These are phyloP conservation scores for Scaptomyza hsui DNA, from an alignment of 1,140 invertebrate genomes.

Conservation along the genomic window DNA sequence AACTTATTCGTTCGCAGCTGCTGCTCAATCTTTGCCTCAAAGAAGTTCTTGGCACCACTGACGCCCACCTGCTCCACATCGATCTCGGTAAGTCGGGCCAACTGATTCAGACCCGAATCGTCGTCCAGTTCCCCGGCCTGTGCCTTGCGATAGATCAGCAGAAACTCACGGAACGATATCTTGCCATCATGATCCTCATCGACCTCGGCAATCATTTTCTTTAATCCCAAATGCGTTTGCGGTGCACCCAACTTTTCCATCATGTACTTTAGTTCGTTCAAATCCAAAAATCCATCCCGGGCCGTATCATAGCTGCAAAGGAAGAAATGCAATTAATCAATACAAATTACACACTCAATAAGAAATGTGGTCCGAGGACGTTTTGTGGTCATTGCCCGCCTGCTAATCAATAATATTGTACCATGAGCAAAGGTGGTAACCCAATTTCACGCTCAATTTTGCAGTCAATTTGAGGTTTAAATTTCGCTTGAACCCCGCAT, in stretches of 20 bases:
- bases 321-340: slow-evolving; percentile 20
- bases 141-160: slow-evolving; percentile 94
- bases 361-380: background rate
- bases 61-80: slow-evolving; percentile 95
- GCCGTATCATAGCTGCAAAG: slow-evolving; percentile 94
- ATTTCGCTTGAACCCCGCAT: slow-evolving; percentile 13
- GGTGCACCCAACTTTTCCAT: slow-evolving; percentile 98
- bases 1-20: slow-evolving; percentile 92
- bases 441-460: slow-evolving; percentile 58
- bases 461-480: background rate
- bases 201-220: slow-evolving; percentile 97
- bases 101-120: slow-evolving; percentile 92
- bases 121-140: slow-evolving; percentile 92
- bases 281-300: slow-evolving; percentile 93
- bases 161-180: slow-evolving; percentile 96
- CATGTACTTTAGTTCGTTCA: slow-evolving; percentile 96
- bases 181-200: slow-evolving; percentile 95
- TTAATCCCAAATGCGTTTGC: slow-evolving; percentile 96
- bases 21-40: slow-evolving; percentile 96
- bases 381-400: slow-evolving; percentile 34
- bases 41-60: slow-evolving; percentile 94
- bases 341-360: slow-evolving; percentile 26
- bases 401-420: slow-evolving; percentile 58
- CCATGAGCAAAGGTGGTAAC: slow-evolving; percentile 38
- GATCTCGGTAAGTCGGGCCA: slow-evolving; percentile 93